These are phyloP conservation scores for human DNA, from an alignment of 2,113 vertebrate species.

Conservation along the genomic window GRCh38 chr15:49689001-49689500, in stretches of 20 bases:
- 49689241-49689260: not conserved
- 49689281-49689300: not conserved
- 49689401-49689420: not conserved
- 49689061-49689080: not conserved
- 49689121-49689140: not conserved
- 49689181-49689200: not conserved
- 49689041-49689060: not conserved
- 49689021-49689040: not conserved
- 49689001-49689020: not conserved
- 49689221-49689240: not conserved
- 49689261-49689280: not conserved
- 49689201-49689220: not conserved
- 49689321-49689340: not conserved
- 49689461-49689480: not conserved
- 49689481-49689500: constrained; percentile 37
- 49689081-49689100: not conserved
- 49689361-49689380: not conserved
- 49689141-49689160: not conserved
- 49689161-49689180: not conserved
- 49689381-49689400: not conserved
- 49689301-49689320: not conserved
- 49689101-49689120: not conserved
- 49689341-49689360: not conserved
- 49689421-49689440: not conserved
- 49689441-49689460: not conserved